A percentile compares a stretch with the other conserved stretches of the same genome.
Conservation (phyloP, 35 echinoderm and acorn worm genomes). For the Hemicentrotus pulcherrimus region DNA sequence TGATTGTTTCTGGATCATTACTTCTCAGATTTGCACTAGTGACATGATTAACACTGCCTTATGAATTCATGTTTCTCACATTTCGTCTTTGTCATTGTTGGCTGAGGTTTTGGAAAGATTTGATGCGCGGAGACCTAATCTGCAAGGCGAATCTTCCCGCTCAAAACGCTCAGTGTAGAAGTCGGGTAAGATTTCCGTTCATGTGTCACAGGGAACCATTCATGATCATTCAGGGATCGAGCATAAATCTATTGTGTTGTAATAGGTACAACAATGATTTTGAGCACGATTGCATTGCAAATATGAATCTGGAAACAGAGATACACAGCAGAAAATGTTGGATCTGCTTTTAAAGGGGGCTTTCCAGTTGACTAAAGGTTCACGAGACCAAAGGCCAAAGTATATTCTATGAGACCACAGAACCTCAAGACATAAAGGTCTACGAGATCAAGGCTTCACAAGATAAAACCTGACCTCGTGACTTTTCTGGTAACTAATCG, state of each 20-base stretch:
- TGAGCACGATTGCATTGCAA: not conserved
- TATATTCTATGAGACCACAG: not conserved
- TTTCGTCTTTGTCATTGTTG: not conserved
- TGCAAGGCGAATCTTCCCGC: not conserved
- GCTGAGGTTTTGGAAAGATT: not conserved
- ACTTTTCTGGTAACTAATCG: too few species aligned
- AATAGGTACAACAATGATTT: not conserved
- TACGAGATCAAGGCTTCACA: too few species aligned
- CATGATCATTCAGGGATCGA: not conserved
- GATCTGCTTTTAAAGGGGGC: not conserved
- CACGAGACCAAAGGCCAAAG: not conserved
- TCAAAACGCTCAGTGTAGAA: conserved; percentile 10
- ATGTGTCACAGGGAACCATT: not conserved
- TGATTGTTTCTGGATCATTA: not conserved
- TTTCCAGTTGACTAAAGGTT: not conserved
- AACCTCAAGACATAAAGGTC: too few species aligned
- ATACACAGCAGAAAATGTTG: not conserved
- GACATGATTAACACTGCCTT: not conserved
- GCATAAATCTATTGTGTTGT: not conserved
- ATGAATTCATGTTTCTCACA: not conserved
- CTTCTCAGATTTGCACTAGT: not conserved
- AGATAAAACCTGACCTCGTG: too few species aligned
- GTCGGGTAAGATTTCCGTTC: not conserved
- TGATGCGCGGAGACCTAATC: not conserved
- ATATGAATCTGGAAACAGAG: not conserved